Conservation (phyloP, 2,888 invertebrate genomes). For the Orthonevra nobilis region DNA sequence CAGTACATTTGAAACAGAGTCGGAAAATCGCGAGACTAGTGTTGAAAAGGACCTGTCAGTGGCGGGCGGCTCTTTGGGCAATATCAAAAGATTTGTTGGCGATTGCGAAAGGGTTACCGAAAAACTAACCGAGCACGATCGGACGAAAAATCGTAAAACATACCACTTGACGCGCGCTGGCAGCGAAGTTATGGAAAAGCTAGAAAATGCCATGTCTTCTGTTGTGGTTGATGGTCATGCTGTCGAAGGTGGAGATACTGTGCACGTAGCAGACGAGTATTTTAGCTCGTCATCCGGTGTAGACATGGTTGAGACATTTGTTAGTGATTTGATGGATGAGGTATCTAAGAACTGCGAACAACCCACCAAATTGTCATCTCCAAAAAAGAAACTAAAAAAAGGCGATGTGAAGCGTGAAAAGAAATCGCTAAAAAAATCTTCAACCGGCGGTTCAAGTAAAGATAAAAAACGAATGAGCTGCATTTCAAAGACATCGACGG, state of each 20-base stretch:
- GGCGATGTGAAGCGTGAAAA: slow-evolving; percentile 70
- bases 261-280: slow-evolving; percentile 84
- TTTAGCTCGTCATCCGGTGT: slow-evolving; percentile 81
- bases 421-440: slow-evolving; percentile 70
- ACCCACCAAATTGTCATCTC: too few species aligned
- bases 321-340: slow-evolving; percentile 83
- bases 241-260: slow-evolving; percentile 79
- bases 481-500: slow-evolving; percentile 79
- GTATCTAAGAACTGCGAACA: slow-evolving; percentile 78
- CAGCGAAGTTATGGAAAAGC: slow-evolving; percentile 71
- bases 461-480: slow-evolving; percentile 79
- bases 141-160: slow-evolving; percentile 79
- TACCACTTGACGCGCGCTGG: slow-evolving; percentile 77
- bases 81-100: slow-evolving; percentile 78
- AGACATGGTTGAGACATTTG: slow-evolving; percentile 82
- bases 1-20: slow-evolving; percentile 79
- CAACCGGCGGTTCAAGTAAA: slow-evolving; percentile 62
- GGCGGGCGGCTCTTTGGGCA: slow-evolving; percentile 69
- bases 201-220: slow-evolving; percentile 69
- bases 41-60: slow-evolving; percentile 75
- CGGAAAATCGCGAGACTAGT: slow-evolving; percentile 77
- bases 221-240: slow-evolving; percentile 68
- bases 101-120: slow-evolving; percentile 79
- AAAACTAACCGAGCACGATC: slow-evolving; percentile 78
- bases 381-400: slow-evolving; percentile 71